A percentile compares a stretch with the other conserved stretches of the same genome.
Evolutionary conservation across 2,888 invertebrate genomes (phyloP).

Genomic region (Megamerina dolium): DNA sequence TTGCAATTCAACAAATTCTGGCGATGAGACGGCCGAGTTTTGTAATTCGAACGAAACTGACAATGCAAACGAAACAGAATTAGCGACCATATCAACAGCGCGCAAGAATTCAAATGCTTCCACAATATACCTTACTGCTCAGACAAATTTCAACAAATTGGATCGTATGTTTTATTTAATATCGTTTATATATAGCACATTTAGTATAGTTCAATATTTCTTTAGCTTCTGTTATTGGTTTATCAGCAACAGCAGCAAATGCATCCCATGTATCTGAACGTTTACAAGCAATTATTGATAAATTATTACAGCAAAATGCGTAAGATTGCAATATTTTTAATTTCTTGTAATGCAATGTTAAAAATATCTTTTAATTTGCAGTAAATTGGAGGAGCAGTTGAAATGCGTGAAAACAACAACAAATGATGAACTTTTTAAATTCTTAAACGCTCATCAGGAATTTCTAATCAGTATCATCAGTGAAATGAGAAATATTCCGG

Average conservation of each 20-base stretch:
- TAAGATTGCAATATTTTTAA: constrained; percentile 23
- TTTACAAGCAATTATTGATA: constrained; percentile 42
- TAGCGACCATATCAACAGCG: constrained; percentile 23
- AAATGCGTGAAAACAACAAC: constrained; percentile 32
- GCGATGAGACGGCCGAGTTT: constrained; percentile 32
- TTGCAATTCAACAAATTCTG: constrained; percentile 20
- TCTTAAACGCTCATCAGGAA: constrained; percentile 39
- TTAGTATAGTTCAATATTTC: background rate
- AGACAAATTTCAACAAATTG: constrained; percentile 19
- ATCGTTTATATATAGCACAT: background rate
- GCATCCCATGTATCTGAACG: constrained; percentile 35
- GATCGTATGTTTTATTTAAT: constrained; percentile 11
- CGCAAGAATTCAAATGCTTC: constrained; percentile 1
- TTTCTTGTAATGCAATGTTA: too few relatives aligned
- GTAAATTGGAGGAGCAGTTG: constrained; percentile 40
- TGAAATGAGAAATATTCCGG: constrained; percentile 44
- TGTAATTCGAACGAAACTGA: constrained; percentile 34
- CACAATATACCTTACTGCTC: constrained; percentile 13
- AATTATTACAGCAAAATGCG: constrained; percentile 37
- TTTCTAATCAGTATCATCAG: constrained; percentile 41
- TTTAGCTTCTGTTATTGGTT: constrained; percentile 32
- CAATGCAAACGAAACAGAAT: constrained; percentile 27
- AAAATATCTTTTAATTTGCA: constrained; percentile 17
- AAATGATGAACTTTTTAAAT: constrained; percentile 35
- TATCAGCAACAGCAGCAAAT: constrained; percentile 27